A percentile compares a stretch with the other conserved stretches of the same genome.
Conservation (phyloP, 2,797 vertebrate species). For the Syndactyla subalaris region DNA sequence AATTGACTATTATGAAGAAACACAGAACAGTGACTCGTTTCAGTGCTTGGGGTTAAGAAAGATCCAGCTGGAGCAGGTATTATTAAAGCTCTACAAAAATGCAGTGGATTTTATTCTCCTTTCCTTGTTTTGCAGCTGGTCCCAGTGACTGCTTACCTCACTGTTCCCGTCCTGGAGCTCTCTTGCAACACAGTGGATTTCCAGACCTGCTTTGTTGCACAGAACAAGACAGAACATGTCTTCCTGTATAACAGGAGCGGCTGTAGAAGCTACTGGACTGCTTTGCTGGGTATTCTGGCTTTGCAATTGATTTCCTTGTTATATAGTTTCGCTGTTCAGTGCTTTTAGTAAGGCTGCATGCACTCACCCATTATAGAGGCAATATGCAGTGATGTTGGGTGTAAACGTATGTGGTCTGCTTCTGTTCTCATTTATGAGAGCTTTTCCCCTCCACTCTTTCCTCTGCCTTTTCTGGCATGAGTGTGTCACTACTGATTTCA, state of each 20-base stretch:
- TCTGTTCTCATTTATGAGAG: neutral
- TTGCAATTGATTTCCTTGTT: neutral
- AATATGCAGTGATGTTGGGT: neutral
- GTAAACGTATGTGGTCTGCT: neutral
- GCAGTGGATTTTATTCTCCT: neutral
- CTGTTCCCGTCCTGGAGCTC: slow-evolving; percentile 80
- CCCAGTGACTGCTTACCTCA: slow-evolving; percentile 81
- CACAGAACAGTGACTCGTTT: neutral
- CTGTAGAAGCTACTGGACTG: slow-evolving; percentile 85
- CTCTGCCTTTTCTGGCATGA: neutral
- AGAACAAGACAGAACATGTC: slow-evolving; percentile 76
- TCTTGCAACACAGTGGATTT: slow-evolving; percentile 84
- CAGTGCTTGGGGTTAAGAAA: neutral
- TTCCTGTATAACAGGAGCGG: slow-evolving; percentile 79
- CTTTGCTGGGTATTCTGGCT: slow-evolving; percentile 77
- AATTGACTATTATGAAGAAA: neutral
- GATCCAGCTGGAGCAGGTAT: neutral
- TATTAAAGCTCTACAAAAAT: neutral
- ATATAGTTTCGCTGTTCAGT: fast-evolving
- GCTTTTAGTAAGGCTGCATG: neutral
- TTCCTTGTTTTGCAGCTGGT: slow-evolving; percentile 76
- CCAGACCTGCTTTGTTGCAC: slow-evolving; percentile 82
- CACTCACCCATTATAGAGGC: neutral
- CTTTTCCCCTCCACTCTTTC: neutral
- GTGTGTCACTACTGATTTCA: neutral